These are phyloP conservation scores for Acronicta leporina DNA, from an alignment of 2,888 invertebrate species.

Conservation along the genomic window DNA sequence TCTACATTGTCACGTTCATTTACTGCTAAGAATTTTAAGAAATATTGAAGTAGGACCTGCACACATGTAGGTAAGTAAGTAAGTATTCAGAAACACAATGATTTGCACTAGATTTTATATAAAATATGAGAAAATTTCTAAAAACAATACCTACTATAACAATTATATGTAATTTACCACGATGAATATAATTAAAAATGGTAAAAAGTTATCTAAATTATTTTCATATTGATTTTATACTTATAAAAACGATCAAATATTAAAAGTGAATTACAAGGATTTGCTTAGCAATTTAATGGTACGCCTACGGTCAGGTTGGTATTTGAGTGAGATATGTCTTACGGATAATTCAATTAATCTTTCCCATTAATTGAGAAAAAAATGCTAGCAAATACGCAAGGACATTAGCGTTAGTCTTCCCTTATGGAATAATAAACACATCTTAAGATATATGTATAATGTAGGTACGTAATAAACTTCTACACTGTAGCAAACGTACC, in stretches of 20 bases:
- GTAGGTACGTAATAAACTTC: constrained; percentile 47
- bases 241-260: constrained; percentile 53
- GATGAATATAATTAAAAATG: constrained; percentile 47
- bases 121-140: constrained; percentile 48
- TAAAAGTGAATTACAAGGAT: constrained; percentile 74
- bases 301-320: constrained; percentile 33
- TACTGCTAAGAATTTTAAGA: constrained; percentile 9
- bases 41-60: constrained; percentile 9
- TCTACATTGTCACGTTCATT: too few species aligned
- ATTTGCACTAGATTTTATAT: constrained; percentile 31
- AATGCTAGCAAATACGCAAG: constrained; percentile 31
- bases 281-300: constrained; percentile 68
- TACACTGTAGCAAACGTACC: constrained; percentile 60
- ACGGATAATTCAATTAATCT: constrained; percentile 35
- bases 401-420: constrained; percentile 47
- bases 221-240: constrained; percentile 43
- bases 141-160: constrained; percentile 49
- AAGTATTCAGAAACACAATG: constrained; percentile 2
- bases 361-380: constrained; percentile 36
- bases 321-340: constrained; percentile 55
- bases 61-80: background rate
- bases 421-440: constrained; percentile 79
- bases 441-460: constrained; percentile 72
- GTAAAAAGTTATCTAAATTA: constrained; percentile 45
- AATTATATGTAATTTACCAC: constrained; percentile 42